Percentiles rank a stretch among this genome's conserved stretches.
Evolutionary conservation across 1,140 invertebrate genomes (phyloP).

Genomic region (Drosophila eugracilis): DNA sequence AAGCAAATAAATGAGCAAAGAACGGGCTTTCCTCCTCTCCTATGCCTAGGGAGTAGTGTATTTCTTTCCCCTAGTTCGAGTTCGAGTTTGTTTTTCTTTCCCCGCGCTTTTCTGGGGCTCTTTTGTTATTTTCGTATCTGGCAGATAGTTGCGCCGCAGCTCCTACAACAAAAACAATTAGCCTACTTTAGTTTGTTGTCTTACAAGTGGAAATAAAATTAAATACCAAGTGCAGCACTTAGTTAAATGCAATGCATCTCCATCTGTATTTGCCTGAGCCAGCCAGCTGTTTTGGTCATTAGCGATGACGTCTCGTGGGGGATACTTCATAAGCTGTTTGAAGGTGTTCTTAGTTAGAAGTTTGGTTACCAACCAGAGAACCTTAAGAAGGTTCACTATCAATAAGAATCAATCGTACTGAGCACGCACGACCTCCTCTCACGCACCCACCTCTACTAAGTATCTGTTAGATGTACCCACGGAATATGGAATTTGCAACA

Average conservation of each 20-base stretch:
- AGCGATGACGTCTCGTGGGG: not conserved
- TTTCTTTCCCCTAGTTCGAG: slow-evolving; percentile 28
- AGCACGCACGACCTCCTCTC: no score
- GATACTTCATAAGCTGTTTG: not conserved
- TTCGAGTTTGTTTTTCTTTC: slow-evolving; percentile 29
- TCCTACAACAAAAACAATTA: slow-evolving; percentile 77
- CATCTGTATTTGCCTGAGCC: slow-evolving; percentile 18
- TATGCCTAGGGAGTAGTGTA: no score
- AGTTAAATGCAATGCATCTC: slow-evolving; percentile 69
- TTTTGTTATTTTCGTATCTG: slow-evolving; percentile 33
- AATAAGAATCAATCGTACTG: no score
- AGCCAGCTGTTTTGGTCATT: slow-evolving; percentile 2
- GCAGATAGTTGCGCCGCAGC: slow-evolving; percentile 19
- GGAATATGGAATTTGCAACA: slow-evolving; percentile 46
- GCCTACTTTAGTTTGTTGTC: slow-evolving; percentile 80
- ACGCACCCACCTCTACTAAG: slow-evolving; percentile 15
- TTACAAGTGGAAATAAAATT: slow-evolving; percentile 81
- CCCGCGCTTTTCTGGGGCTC: slow-evolving; percentile 16
- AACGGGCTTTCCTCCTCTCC: slow-evolving; percentile 51
- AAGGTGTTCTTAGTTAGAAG: not conserved
- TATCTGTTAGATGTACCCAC: slow-evolving; percentile 42
- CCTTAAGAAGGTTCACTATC: no score
- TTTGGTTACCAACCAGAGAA: no score
- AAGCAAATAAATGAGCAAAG: slow-evolving; percentile 80
- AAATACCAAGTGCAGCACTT: slow-evolving; percentile 73